A percentile compares a stretch with the other conserved stretches of the same genome.
Evolutionary conservation across 2,113 vertebrate genomes (phyloP).

Genomic region (Stegostoma tigrinum): DNA sequence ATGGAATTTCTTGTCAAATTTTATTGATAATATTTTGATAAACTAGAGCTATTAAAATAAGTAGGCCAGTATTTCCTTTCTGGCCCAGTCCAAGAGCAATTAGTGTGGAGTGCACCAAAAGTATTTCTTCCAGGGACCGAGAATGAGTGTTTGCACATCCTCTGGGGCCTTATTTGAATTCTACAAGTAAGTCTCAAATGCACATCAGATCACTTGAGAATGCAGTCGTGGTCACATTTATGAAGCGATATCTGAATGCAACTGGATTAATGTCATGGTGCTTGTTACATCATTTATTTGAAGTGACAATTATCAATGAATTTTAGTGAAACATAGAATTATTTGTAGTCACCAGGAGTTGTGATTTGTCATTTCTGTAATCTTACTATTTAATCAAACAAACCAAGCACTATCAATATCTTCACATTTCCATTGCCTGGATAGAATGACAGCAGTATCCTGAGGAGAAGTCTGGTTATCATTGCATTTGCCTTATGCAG

Average conservation of each 20-base stretch:
- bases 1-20: not conserved
- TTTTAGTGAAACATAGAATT: not conserved
- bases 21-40: not conserved
- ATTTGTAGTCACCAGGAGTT: not conserved
- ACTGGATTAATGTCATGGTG: not conserved
- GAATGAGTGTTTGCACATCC: no score
- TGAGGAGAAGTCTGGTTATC: not conserved
- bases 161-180: not conserved
- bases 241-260: not conserved
- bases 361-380: not conserved
- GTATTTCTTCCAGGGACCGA: not conserved
- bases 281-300: not conserved
- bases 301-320: not conserved
- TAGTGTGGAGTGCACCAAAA: not conserved
- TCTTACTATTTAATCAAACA: not conserved
- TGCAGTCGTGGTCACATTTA: not conserved
- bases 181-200: not conserved
- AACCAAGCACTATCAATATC: not conserved
- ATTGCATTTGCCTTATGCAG: not conserved
- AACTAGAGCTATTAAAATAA: not conserved
- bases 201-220: not conserved
- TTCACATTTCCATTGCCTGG: not conserved
- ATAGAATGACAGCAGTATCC: not conserved
- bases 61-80: not conserved
- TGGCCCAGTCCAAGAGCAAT: not conserved